Conservation (phyloP, 2,797 vertebrate genomes). For the Alectoris magna region DNA sequence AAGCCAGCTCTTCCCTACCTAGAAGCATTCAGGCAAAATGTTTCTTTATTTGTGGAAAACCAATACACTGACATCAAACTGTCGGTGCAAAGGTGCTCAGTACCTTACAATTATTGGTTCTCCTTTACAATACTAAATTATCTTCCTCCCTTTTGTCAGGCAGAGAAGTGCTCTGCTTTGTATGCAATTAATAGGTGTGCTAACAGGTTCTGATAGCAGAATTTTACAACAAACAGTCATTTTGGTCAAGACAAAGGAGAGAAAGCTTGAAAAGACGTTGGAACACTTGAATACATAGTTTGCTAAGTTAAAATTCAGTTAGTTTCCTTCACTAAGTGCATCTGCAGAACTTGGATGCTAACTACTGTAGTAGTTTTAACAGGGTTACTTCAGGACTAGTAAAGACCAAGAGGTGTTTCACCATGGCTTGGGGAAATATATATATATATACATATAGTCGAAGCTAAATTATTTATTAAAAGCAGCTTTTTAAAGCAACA, state of each 20-base stretch:
- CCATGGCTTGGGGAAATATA: neutral
- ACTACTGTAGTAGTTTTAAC: neutral
- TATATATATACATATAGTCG: no score
- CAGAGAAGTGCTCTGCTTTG: neutral
- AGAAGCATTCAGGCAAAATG: neutral
- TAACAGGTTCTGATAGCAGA: neutral
- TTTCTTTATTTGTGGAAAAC: neutral
- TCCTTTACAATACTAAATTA: neutral
- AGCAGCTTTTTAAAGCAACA: constrained; percentile 8
- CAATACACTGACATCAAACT: neutral
- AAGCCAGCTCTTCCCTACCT: neutral
- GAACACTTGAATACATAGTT: neutral
- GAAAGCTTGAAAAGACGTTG: neutral
- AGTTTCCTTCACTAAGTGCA: neutral
- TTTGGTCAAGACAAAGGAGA: neutral
- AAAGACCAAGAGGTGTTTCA: neutral
- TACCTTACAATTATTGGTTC: neutral
- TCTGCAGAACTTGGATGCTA: neutral
- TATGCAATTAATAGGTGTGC: neutral
- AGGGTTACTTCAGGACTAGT: neutral
- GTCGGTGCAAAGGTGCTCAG: neutral
- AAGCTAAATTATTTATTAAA: neutral
- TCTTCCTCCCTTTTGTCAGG: neutral
- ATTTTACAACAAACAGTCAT: neutral
- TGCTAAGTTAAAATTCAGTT: neutral